Base-by-base conservation (phyloP, 2,888 invertebrate species). In the Alloscopus bannaensis region DNA sequence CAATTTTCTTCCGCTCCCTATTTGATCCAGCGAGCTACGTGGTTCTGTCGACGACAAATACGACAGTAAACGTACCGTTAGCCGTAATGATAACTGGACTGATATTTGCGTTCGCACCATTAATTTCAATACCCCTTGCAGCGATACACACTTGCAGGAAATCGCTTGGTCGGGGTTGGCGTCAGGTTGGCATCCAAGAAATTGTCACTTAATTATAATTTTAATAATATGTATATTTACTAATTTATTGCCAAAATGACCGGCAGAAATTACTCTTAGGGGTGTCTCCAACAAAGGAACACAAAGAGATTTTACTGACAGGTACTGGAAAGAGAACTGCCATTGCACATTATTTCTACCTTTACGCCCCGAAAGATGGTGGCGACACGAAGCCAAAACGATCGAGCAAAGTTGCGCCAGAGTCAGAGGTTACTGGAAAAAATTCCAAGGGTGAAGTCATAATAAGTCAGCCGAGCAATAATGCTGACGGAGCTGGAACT, bases 221-320 rank as follows among this genome's bases (percentile, higher is more conserved):
- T 2, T 3, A 42, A 42, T 42, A 3, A 42, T 42, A n/a, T 2
- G n/a, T 42, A 3, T 18, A n/a, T n/a, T n/a, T n/a, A n/a, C n/a
- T n/a, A n/a, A n/a, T n/a, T n/a, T n/a, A n/a, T n/a, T n/a, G n/a
- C n/a, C n/a, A n/a, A n/a, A n/a, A n/a, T n/a, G n/a, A n/a, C n/a
- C n/a, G n/a, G n/a, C n/a, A 71, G 71, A 60, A 60, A 60, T 16
- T 60, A 8, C 18, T 71, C 31, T 24, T 36, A 1, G 24, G 26
- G n/a, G 42, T 71, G 20, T 64, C 72, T 8, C 72, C 72, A 8
- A 52, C 52, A 18, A 72, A 6, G 1, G 64, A 72, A 4, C 64
- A 72, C 22, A 8, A 1, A 18, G 40, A 64, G 16, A 64, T 72
- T 20, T 11, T 72, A 1, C 40, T 6, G 0, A 52, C 40, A 4